A percentile compares a stretch with the other conserved stretches of the same genome.
These are phyloP conservation scores for Zophobas atratus DNA, from an alignment of 1,140 invertebrate genomes.

Conservation along the genomic window DNA sequence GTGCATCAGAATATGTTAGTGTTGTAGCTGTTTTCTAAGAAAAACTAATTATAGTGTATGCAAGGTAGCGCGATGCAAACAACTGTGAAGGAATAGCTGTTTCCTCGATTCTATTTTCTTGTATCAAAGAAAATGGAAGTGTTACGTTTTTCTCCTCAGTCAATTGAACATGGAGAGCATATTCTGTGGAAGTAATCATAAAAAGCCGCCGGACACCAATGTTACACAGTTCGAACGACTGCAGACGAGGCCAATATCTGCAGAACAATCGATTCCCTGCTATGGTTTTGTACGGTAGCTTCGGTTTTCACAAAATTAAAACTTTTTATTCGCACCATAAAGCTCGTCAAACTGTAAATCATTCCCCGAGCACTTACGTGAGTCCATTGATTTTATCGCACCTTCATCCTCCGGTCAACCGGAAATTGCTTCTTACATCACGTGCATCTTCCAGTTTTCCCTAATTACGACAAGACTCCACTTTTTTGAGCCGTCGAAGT, in stretches of 20 bases:
- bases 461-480: not conserved
- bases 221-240: constrained; percentile 46
- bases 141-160: constrained; percentile 44
- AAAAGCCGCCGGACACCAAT: constrained; percentile 46
- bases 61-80: not conserved
- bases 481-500: constrained; percentile 1
- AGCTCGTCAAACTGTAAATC: constrained; percentile 11
- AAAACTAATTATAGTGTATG: not conserved
- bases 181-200: constrained; percentile 47
- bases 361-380: constrained; percentile 24
- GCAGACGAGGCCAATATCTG: constrained; percentile 48
- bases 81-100: not conserved
- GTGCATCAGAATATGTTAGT: no score
- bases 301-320: constrained; percentile 41
- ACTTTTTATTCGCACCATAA: constrained; percentile 27
- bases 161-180: constrained; percentile 47
- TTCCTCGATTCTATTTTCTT: constrained; percentile 17
- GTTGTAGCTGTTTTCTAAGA: not conserved
- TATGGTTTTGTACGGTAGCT: constrained; percentile 16
- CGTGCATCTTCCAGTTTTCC: constrained; percentile 8
- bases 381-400: constrained; percentile 28
- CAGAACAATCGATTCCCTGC: constrained; percentile 48
- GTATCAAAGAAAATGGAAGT: constrained; percentile 25
- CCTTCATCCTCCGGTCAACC: constrained; percentile 5
- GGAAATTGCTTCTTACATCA: constrained; percentile 24